Evolutionary conservation across 1,140 invertebrate species (phyloP), one percentile per base, ranked within the genome.

Genomic region (Macrostomum lignano): DNA sequence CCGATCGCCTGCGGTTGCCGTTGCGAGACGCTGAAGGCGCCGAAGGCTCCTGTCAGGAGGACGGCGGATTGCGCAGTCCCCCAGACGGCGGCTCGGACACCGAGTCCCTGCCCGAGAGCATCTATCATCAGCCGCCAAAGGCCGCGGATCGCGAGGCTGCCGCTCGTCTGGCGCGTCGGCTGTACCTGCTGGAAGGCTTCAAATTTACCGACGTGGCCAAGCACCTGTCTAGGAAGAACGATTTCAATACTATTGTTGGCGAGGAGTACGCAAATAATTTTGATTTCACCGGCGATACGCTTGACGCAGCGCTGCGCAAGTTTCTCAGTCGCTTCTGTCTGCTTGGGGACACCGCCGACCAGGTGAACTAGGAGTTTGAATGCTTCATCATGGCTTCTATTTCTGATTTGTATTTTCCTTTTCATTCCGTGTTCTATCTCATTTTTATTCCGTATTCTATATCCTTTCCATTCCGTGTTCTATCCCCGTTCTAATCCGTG

Each of bases 251-350:
- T 46, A 72, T 75, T 10, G 82, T 96, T 9, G 81, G 82, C 20
- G 81, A 86, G 48, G 84, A 96, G 61, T 96, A 93, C 62, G 62
- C 94, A 40, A 75, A 74, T 47, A 77, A 81, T 60, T 96, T 96
- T 60, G 71, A 70, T 45, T 91, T 96, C 48, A 67, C 71, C 39
- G 68, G 68, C 38, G 67, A 74, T 49, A 73, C 74, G 28, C 62
- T 98, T 42, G 88, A 96, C 63, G 68, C 70, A 40, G 78, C 88
- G 39, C 60, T 98, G 41, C 66, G 84, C 37, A 72, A 76, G 51
- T 96, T 98, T 61, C 67, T 94, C 31, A 69, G 70, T 43, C 70
- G 82, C 46, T 88, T 94, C 56, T 74, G 73, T 40, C 63, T 94
- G 22, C 72, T 72, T 38, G 88, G 88, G 3, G 88, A 96, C 61